Percentiles rank a stretch among this genome's conserved stretches.
These are phyloP conservation scores for Etheostoma cragini DNA, from an alignment of 2,113 vertebrate species.

Conservation along the genomic window DNA sequence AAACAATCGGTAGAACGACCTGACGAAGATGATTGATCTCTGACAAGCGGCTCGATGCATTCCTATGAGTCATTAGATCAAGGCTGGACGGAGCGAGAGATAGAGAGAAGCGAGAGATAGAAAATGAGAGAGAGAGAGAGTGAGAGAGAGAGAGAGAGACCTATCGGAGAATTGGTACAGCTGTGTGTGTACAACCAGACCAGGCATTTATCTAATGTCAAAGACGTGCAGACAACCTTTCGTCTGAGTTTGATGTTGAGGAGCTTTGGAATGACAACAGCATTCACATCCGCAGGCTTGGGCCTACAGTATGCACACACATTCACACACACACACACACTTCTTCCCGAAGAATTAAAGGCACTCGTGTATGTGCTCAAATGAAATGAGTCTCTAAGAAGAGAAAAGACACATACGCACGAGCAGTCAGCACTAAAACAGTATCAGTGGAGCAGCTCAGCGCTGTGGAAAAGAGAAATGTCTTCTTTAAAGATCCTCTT, in stretches of 20 bases:
- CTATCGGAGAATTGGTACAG: slow-evolving; percentile 82
- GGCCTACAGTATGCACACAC: neutral
- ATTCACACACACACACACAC: slow-evolving; percentile 6
- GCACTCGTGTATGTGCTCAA: slow-evolving; percentile 30
- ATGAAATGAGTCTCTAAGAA: slow-evolving; percentile 48
- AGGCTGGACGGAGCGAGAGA: slow-evolving; percentile 70
- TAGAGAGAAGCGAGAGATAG: slow-evolving; percentile 23
- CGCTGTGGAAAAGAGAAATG: slow-evolving; percentile 66
- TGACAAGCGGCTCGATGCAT: slow-evolving; percentile 85
- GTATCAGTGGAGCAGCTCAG: slow-evolving; percentile 64
- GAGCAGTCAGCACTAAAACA: slow-evolving; percentile 44
- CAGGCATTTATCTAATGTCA: slow-evolving; percentile 84
- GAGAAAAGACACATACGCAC: slow-evolving; percentile 26
- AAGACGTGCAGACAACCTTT: slow-evolving; percentile 82
- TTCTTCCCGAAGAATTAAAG: slow-evolving; percentile 20
- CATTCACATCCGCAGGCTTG: slow-evolving; percentile 34
- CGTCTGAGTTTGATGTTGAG: slow-evolving; percentile 75
- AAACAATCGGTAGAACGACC: slow-evolving; percentile 85
- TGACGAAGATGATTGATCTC: slow-evolving; percentile 88
- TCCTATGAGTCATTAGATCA: slow-evolving; percentile 86
- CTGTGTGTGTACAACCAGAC: slow-evolving; percentile 77
- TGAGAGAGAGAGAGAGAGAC: slow-evolving; percentile 67
- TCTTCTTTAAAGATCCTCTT: slow-evolving; percentile 81
- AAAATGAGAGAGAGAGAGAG: slow-evolving; percentile 33
- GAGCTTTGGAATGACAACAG: slow-evolving; percentile 78